Evolutionary conservation across 2,113 vertebrate species (phyloP), one percentile per base, ranked within the genome.

Genomic region (Coreoperca whiteheadi): DNA sequence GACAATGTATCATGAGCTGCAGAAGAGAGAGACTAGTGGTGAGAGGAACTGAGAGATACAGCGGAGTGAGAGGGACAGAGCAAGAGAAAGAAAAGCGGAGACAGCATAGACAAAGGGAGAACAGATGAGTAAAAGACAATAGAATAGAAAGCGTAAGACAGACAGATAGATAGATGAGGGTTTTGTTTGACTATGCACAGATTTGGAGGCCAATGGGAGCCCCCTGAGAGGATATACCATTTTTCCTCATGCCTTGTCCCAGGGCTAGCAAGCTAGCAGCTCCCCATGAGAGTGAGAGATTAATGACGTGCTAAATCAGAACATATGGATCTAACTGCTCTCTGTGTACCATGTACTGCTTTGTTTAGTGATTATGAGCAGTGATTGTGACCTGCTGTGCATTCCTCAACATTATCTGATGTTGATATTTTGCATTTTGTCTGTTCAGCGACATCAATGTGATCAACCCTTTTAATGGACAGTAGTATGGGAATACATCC

Each of bases 291-390:
- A 88, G 75, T 32, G 50, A 39, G 81, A 89, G 89, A 91, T 91
- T 92, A 88, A 91, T 81, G 88, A 75, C 15, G 30, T 83, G 82
- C 87, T 88, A 80, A 86, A 82, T 84, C 86, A 37, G 75, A 87
- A 69, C 77, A 85, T 74, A 84, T 71, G 63, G 77, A 87, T 83
- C 28, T 46, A 43, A 64, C 79, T 74, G 57, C 64, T 77, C 64
- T 57, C 4, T 57, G 53, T 57, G 73, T 28, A 20, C 16, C 64
- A 43, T 60, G 61, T 25, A 41, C 43, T 15, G 71, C 65, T 77
- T 68, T 59, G 51, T 69, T 78, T 60, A 65, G 11, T 23, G n/a
- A 68, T 82, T 34, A 56, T 21, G 25, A 30, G 18, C 18, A 21
- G 39, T 46, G 34, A 54, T 72, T 63, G 61, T 34, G 48, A 73